Evolutionary conservation across 2,113 vertebrate species (phyloP), one percentile per base, ranked within the genome.

Genomic region (Calidris pygmaea): DNA sequence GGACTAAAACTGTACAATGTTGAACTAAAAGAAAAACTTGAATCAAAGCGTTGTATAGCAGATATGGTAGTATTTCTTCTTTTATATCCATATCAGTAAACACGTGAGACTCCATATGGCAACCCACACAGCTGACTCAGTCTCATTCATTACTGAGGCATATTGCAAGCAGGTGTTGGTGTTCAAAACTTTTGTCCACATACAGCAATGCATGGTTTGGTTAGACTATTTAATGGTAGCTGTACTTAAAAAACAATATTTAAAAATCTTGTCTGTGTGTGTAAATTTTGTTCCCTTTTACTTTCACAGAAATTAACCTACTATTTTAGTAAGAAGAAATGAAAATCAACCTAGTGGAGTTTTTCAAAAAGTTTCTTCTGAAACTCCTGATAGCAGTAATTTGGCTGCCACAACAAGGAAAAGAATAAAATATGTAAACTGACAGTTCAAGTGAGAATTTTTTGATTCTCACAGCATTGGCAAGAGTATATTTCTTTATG

Each of bases 281-380:
- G 3, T 76, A 58, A 80, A 11, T 70, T 80, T 72, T 73, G 14
- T 55, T 41, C 15, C 10, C 14, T 59, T 37, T 45, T 58, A 41
- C 5, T 63, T 83, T 77, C 21, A 45, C 2, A 1, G 26, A 66
- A 58, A 72, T 90, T 80, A 67, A 16, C 7, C 12, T 41, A 43
- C 19, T 52, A 22, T 34, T 83, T 52, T 24, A 55, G 5, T 32
- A 55, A 20, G 21, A 73, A 80, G 14, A 93, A 87, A 55, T 53
- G 0, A 76, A 85, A 90, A 58, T 72, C 27, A 37, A 7, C 23
- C 18, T 19, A 53, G 11, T 34, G 8, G 19, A 2, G 0, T 1
- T 67, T 91, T 79, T 15, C 16, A 53, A 30, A 24, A 73, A 60
- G 3, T 81, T 87, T 71, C 16, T 86, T 86, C 72, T 74, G 75